A percentile compares a stretch with the other conserved stretches of the same genome.
Conservation (phyloP, 2,113 vertebrate genomes). For the Probosciger aterrimus region DNA sequence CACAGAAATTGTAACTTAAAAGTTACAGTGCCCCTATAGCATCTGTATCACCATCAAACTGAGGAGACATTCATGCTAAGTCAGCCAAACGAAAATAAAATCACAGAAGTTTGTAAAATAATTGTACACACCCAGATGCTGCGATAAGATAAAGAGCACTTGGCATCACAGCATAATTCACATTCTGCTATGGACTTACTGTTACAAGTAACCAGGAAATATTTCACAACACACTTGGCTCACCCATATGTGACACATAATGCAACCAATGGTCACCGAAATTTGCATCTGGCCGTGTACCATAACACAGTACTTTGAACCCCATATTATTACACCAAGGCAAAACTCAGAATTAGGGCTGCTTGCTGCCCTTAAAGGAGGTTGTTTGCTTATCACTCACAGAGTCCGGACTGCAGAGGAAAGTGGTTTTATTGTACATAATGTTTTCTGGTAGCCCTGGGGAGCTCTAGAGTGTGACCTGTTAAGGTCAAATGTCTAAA, state of each 20-base stretch:
- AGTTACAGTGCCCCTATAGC: neutral
- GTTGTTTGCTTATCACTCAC: neutral
- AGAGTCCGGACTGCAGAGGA: neutral
- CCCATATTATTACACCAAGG: accelerated
- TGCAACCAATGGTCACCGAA: neutral
- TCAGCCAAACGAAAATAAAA: neutral
- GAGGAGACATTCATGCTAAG: neutral
- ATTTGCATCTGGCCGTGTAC: neutral
- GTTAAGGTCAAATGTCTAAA: neutral
- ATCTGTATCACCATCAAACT: neutral
- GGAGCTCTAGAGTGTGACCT: neutral
- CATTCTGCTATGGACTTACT: neutral
- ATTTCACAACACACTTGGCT: constrained; percentile 15
- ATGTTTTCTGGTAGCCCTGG: neutral
- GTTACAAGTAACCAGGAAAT: neutral
- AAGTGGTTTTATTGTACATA: neutral
- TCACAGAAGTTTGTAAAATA: neutral
- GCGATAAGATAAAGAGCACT: neutral
- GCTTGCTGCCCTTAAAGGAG: neutral
- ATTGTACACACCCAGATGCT: neutral
- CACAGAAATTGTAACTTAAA: neutral
- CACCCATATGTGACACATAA: neutral
- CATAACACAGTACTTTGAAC: neutral
- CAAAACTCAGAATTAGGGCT: neutral
- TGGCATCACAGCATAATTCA: neutral